A percentile compares a stretch with the other conserved stretches of the same genome.
These are phyloP conservation scores for Dreissena polymorpha DNA, from an alignment of 1,140 invertebrate genomes.

Conservation along the genomic window DNA sequence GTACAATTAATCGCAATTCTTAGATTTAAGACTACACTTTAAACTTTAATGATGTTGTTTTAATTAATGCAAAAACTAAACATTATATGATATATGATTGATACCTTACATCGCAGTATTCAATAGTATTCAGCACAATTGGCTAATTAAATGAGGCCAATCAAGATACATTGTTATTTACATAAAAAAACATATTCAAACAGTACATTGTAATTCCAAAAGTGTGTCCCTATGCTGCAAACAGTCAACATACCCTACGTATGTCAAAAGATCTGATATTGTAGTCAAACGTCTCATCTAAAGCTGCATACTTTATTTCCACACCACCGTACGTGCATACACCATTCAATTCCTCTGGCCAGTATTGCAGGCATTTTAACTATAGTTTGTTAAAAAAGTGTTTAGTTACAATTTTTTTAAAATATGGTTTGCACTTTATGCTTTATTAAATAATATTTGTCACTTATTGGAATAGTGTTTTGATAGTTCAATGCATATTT, in stretches of 20 bases:
- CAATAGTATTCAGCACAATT: background rate
- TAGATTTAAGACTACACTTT: too few relatives aligned
- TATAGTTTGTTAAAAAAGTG: constrained; percentile 80
- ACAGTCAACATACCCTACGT: background rate
- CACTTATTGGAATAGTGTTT: too few relatives aligned
- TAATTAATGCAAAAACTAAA: too few relatives aligned
- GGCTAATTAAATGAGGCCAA: background rate
- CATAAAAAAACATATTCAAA: background rate
- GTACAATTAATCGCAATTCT: too few relatives aligned
- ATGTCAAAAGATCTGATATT: constrained; percentile 8
- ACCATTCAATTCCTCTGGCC: constrained; percentile 38
- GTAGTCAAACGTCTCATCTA: constrained; percentile 21
- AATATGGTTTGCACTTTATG: too few relatives aligned
- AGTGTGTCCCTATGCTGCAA: too few relatives aligned
- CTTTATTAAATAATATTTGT: too few relatives aligned
- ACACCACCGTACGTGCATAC: constrained; percentile 20
- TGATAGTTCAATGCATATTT: too few relatives aligned
- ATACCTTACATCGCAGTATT: background rate
- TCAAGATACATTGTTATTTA: background rate
- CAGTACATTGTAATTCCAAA: too few relatives aligned
- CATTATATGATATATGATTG: background rate
- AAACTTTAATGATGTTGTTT: too few relatives aligned
- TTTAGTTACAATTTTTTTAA: too few relatives aligned
- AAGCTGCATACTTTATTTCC: constrained; percentile 19
- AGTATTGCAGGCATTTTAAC: constrained; percentile 93